Percentiles rank a stretch among this genome's conserved stretches.
Evolutionary conservation across 2,888 invertebrate species (phyloP).

Genomic region (Venusia cambrica): DNA sequence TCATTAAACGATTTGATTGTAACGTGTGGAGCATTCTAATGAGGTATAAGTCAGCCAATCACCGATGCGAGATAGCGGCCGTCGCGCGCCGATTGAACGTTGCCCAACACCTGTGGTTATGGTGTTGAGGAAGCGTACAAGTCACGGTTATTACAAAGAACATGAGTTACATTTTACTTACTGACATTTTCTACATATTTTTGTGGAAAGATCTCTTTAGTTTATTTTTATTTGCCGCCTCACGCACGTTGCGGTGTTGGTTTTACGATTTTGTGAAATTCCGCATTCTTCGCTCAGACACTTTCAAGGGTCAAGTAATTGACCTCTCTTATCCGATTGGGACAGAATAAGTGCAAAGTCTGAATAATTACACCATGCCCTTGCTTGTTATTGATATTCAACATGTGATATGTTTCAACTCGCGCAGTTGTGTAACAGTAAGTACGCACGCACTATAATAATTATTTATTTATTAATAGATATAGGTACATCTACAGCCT

Average conservation of each 20-base stretch:
- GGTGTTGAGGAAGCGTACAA: slow-evolving; percentile 11
- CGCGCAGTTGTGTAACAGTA: too few relatives aligned
- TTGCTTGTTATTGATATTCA: slow-evolving; percentile 57
- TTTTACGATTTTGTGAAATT: too few relatives aligned
- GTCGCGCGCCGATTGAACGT: slow-evolving; percentile 44
- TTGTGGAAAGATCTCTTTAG: too few relatives aligned
- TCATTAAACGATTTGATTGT: slow-evolving; percentile 24
- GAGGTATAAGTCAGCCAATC: slow-evolving; percentile 23
- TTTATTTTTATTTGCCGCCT: too few relatives aligned
- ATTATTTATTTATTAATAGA: too few relatives aligned
- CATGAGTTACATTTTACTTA: too few relatives aligned
- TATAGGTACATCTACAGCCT: too few relatives aligned
- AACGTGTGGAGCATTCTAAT: slow-evolving; percentile 26
- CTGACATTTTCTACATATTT: too few relatives aligned
- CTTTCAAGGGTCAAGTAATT: slow-evolving; percentile 2
- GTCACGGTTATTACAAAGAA: not conserved
- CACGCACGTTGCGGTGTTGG: too few relatives aligned
- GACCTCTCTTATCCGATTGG: slow-evolving; percentile 8
- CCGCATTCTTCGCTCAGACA: too few relatives aligned
- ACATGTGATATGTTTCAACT: slow-evolving; percentile 38
- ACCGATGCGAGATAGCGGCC: slow-evolving; percentile 35
- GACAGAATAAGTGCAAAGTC: slow-evolving; percentile 20
- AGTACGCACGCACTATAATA: too few relatives aligned
- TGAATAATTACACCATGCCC: slow-evolving; percentile 23
- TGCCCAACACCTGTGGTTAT: slow-evolving; percentile 14